phyloP scores from a whole-genome alignment of 2,113 vertebrate species.

The Cettia cetti region DNA sequence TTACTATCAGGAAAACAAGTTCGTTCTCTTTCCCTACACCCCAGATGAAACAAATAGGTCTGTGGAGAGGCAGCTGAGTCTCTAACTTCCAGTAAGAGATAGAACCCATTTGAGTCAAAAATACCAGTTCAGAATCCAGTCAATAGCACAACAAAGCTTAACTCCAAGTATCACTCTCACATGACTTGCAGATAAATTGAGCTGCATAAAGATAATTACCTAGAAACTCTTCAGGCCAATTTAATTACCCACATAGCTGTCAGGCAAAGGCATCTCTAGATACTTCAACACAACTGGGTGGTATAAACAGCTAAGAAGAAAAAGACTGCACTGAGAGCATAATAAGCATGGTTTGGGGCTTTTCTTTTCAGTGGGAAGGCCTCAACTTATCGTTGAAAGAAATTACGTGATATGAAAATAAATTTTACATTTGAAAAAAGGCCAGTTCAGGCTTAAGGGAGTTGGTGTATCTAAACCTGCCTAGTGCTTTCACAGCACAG shows the following conservation, averaged over 20 bases:
- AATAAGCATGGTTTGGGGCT: not conserved
- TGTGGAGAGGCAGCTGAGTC: not conserved
- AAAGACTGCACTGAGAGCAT: not conserved
- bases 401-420: not conserved
- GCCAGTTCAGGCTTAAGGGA: not conserved
- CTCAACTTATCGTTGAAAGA: not conserved
- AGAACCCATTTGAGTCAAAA: not conserved
- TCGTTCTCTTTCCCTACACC: not conserved
- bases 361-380: not conserved
- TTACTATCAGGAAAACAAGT: not conserved
- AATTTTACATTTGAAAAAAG: not conserved
- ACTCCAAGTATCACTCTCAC: not conserved
- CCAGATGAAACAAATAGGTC: not conserved
- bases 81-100: not conserved
- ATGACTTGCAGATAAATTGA: not conserved
- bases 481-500: not conserved
- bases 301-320: not conserved
- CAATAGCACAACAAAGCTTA: not conserved
- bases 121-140: not conserved
- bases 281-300: not conserved
- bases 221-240: not conserved
- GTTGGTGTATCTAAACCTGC: not conserved
- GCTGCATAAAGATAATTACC: not conserved
- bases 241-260: not conserved
- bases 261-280: not conserved